phyloP scores from a whole-genome alignment of 1,140 invertebrate genomes.

The Galleria mellonella region DNA sequence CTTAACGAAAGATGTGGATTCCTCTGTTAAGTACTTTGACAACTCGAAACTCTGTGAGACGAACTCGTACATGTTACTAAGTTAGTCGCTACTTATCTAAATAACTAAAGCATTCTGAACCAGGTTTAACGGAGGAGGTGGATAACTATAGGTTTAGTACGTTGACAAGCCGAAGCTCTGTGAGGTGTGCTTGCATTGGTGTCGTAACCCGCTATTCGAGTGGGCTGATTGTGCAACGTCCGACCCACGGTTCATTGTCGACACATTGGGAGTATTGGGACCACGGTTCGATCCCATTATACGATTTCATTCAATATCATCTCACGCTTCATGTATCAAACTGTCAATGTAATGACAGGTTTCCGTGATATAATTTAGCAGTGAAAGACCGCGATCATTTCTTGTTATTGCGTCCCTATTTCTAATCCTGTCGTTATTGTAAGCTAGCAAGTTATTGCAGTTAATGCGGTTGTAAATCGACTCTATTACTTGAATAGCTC shows the following conservation, averaged over 20 bases:
- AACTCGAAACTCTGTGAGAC: too few relatives aligned
- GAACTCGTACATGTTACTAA: too few relatives aligned
- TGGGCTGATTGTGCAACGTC: slow-evolving; percentile 41
- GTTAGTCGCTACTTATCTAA: too few relatives aligned
- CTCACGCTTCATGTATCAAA: slow-evolving; percentile 38
- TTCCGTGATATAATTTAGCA: too few relatives aligned
- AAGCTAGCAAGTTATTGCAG: too few relatives aligned
- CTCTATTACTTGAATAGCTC: not conserved
- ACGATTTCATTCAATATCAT: slow-evolving; percentile 23
- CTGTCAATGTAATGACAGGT: slow-evolving; percentile 5
- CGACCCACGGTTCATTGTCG: slow-evolving; percentile 58
- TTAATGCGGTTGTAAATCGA: slow-evolving; percentile 6
- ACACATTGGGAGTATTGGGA: slow-evolving; percentile 41
- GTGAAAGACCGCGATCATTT: too few relatives aligned
- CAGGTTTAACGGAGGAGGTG: not conserved
- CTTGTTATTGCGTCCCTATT: too few relatives aligned
- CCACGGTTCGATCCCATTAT: slow-evolving; percentile 46
- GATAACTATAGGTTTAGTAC: slow-evolving; percentile 3
- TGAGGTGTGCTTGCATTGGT: slow-evolving; percentile 8
- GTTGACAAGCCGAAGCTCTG: not conserved
- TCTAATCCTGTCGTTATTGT: too few relatives aligned
- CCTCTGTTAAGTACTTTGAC: too few relatives aligned
- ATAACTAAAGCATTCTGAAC: too few relatives aligned
- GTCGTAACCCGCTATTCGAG: slow-evolving; percentile 44
- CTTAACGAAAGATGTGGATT: too few relatives aligned